phyloP scores from a whole-genome alignment of 2,888 invertebrate species.

The Folsomia candida region DNA sequence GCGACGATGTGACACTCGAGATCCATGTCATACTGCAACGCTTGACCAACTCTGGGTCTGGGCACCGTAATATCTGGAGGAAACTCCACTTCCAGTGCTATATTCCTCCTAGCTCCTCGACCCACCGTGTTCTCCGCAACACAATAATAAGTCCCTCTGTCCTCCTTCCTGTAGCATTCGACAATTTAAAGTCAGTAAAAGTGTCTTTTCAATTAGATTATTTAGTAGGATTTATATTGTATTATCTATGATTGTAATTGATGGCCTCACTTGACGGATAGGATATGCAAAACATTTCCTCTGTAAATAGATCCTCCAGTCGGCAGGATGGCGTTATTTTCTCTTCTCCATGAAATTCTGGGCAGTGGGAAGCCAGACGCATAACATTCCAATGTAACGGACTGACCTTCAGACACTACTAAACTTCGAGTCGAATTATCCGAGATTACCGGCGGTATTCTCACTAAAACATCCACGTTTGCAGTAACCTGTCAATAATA shows the following conservation, averaged over 20 bases:
- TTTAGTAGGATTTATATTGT: too few relatives aligned
- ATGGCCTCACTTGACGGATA: slow-evolving; percentile 42
- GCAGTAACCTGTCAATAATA: slow-evolving; percentile 61
- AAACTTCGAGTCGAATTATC: slow-evolving; percentile 86
- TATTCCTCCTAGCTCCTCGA: slow-evolving; percentile 71
- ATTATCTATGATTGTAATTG: not conserved
- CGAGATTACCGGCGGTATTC: slow-evolving; percentile 86
- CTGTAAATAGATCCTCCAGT: slow-evolving; percentile 81
- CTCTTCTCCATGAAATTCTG: slow-evolving; percentile 83
- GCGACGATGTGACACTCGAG: slow-evolving; percentile 92
- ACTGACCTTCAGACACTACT: slow-evolving; percentile 72
- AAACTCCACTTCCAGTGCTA: slow-evolving; percentile 87
- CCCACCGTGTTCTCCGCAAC: slow-evolving; percentile 85
- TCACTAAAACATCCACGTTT: slow-evolving; percentile 78
- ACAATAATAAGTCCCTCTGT: slow-evolving; percentile 89
- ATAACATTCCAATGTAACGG: slow-evolving; percentile 80
- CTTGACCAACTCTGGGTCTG: slow-evolving; percentile 78
- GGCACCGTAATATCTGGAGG: slow-evolving; percentile 82
- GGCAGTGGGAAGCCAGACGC: slow-evolving; percentile 79
- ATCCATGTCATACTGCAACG: slow-evolving; percentile 90
- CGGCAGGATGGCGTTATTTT: slow-evolving; percentile 87
- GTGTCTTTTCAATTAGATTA: slow-evolving; percentile 2
- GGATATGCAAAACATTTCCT: slow-evolving; percentile 44
- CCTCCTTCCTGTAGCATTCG: slow-evolving; percentile 76
- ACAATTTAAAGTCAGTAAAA: not conserved